Base-by-base conservation (phyloP, 2,113 vertebrate species). In the Apodemus sylvaticus region DNA sequence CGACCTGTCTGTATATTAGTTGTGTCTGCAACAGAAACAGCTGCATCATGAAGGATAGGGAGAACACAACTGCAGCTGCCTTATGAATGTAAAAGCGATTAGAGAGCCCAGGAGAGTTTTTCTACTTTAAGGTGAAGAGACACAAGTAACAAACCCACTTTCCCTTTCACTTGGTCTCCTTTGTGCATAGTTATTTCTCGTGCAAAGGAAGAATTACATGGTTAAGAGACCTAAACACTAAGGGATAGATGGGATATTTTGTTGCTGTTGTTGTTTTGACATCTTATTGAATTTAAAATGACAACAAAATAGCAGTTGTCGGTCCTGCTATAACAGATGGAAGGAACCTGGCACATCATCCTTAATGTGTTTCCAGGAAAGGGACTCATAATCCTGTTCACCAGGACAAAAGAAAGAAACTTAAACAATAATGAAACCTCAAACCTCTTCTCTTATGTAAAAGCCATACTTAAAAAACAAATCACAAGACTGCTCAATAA, bases 261-360 rank as follows among this genome's bases (percentile, higher is more conserved):
- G n/a, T n/a, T n/a, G n/a, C n/a, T n/a, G n/a, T 92, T 64, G 60
- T 7, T 74, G 76, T 89, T 77, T 51, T 91, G 71, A 86, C 76
- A 94, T 96, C 76, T 93, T 97, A 85, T 7, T 95, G 48, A 62
- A 12, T 96, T 96, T 82, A 96, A 96, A 97, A 82, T 96, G 92
- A 92, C 74, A 86, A 92, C 71, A 89, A 92, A 96, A 95, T 78
- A 92, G 14, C 74, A 95, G 85, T 94, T 96, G 90, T 90, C 86
- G 60, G 96, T 97, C 90, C 94, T 97, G n/a, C 90, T 93, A n/a
- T 31, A 96, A 92, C 90, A 96, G 95, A 97, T 97, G 94, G 95
- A 92, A 90, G 55, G 66, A 97, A 96, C 51, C 92, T 94, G 91
- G 89, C 77, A 94, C 68, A 55, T 82, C 39, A 31, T 89, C 22